Evolutionary conservation across 2,888 invertebrate species (phyloP).

Genomic region (Apotomis turbidana): DNA sequence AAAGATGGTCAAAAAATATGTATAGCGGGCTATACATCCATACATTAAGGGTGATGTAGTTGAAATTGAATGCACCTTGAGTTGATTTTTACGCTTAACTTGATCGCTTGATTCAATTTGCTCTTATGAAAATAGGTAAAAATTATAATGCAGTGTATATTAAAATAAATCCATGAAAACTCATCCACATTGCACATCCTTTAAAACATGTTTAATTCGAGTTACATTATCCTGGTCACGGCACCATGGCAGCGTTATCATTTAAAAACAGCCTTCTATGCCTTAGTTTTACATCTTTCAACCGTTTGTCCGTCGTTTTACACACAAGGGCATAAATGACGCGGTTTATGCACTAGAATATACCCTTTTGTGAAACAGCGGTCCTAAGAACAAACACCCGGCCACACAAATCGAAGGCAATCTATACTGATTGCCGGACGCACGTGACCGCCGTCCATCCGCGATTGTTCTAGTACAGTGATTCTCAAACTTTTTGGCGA

Average conservation of each 20-base stretch:
- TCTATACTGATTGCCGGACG: constrained; percentile 56
- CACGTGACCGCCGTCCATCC: constrained; percentile 50
- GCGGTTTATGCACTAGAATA: not conserved
- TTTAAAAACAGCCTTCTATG: not conserved
- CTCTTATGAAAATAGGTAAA: no score
- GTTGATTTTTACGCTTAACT: no score
- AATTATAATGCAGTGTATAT: not conserved
- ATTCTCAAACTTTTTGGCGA: no score
- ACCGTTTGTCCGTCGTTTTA: not conserved
- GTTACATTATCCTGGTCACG: not conserved
- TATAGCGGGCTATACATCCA: no score
- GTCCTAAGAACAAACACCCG: constrained; percentile 39
- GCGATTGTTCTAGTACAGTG: constrained; percentile 45
- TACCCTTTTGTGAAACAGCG: not conserved
- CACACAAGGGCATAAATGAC: not conserved
- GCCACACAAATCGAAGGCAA: constrained; percentile 50
- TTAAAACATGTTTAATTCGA: no score
- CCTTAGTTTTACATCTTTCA: not conserved
- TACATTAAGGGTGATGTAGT: no score
- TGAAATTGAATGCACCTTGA: no score
- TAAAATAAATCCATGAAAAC: not conserved
- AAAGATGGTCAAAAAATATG: no score
- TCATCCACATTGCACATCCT: no score
- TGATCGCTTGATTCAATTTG: no score
- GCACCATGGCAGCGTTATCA: not conserved